A percentile compares a stretch with the other conserved stretches of the same genome.
phyloP scores from a whole-genome alignment of 2,797 vertebrate genomes.

The Vultur gryphus region DNA sequence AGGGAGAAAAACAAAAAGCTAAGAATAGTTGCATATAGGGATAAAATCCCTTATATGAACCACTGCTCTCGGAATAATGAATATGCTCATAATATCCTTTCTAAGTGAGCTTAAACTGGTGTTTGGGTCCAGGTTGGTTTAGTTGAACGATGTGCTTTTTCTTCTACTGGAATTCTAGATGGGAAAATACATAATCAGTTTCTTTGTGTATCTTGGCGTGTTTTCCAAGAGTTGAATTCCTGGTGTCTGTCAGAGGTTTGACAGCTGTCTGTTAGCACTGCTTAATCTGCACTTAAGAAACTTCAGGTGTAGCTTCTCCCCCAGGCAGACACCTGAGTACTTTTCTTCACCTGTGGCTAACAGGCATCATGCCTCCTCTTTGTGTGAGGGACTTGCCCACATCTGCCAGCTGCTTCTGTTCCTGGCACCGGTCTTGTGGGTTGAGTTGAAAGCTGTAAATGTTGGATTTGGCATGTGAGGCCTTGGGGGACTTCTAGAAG shows the following conservation, averaged over 20 bases:
- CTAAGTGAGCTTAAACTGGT: background rate
- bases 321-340: background rate
- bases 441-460: background rate
- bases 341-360: background rate
- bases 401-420: background rate
- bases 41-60: background rate
- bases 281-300: background rate
- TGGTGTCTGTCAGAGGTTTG: background rate
- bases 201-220: background rate
- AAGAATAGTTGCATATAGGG: background rate
- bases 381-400: background rate
- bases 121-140: background rate
- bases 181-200: background rate
- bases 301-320: background rate
- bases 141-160: background rate
- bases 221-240: background rate
- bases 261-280: background rate
- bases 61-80: background rate
- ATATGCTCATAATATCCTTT: background rate
- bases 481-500: background rate
- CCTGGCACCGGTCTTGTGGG: background rate
- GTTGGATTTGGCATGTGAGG: background rate
- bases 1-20: background rate
- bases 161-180: background rate
- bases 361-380: background rate